These are phyloP conservation scores for Cenopis cana DNA, from an alignment of 2,888 invertebrate genomes.

Conservation along the genomic window DNA sequence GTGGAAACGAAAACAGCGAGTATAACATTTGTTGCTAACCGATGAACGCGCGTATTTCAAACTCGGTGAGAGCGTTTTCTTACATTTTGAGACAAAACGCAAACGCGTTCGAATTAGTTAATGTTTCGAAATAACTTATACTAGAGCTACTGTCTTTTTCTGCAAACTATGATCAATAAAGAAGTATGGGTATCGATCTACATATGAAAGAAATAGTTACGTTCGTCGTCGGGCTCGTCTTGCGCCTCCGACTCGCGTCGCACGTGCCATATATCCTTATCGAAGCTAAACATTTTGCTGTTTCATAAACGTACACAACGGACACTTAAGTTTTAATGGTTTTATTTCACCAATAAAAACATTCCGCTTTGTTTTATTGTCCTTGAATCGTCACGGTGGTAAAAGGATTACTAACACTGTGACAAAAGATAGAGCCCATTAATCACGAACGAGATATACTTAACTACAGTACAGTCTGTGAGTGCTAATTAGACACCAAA, in stretches of 20 bases:
- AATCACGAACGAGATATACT: neutral
- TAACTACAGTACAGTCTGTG: neutral
- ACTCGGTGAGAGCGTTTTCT: too few relatives aligned
- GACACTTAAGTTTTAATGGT: conserved; percentile 17
- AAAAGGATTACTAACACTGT: conserved; percentile 32
- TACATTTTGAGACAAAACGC: too few relatives aligned
- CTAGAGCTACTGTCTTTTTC: too few relatives aligned
- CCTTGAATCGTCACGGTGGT: neutral
- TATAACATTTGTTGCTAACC: too few relatives aligned
- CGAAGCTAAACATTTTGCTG: conserved; percentile 76
- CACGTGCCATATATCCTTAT: conserved; percentile 80
- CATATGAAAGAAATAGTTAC: conserved; percentile 37
- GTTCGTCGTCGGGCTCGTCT: conserved; percentile 52
- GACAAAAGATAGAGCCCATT: conserved; percentile 18
- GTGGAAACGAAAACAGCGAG: too few relatives aligned
- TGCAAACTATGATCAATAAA: neutral
- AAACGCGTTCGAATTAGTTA: too few relatives aligned
- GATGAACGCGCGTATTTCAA: too few relatives aligned
- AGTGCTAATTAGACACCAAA: neutral
- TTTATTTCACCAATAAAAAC: conserved; percentile 27
- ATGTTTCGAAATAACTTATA: too few relatives aligned
- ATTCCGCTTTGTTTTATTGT: conserved; percentile 29
- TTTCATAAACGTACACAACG: conserved; percentile 35
- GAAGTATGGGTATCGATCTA: neutral
- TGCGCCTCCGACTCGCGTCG: conserved; percentile 63